Percentiles rank a stretch among this genome's conserved stretches.
These are phyloP conservation scores for Drosophila yooni DNA, from an alignment of 2,888 invertebrate genomes.

Conservation along the genomic window DNA sequence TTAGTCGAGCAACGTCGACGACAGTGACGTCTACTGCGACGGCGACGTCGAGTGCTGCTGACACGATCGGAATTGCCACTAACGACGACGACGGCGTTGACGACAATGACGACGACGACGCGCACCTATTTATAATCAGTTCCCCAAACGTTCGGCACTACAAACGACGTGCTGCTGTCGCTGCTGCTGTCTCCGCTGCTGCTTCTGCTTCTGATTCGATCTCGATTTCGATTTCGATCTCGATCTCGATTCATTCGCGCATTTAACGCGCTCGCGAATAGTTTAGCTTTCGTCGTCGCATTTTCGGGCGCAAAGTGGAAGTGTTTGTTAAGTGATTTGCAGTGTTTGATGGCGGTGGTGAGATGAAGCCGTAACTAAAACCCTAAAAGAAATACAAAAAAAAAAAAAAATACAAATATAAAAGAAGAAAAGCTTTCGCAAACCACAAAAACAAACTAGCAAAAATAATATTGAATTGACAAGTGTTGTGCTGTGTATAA, in stretches of 20 bases:
- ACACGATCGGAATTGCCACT: not conserved
- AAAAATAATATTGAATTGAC: not conserved
- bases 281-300: conserved; percentile 49
- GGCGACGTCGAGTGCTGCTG: conserved; percentile 3
- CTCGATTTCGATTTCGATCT: conserved; percentile 50
- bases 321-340: conserved; percentile 23
- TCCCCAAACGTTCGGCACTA: conserved; percentile 52
- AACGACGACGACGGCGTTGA: conserved; percentile 28
- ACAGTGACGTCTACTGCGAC: conserved; percentile 12
- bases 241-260: conserved; percentile 64
- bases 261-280: conserved; percentile 63
- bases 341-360: conserved; percentile 47
- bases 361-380: conserved; percentile 65
- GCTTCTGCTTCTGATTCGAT: conserved; percentile 47
- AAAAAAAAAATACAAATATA: conserved; percentile 19
- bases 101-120: conserved; percentile 32
- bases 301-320: conserved; percentile 12
- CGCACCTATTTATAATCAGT: conserved; percentile 75
- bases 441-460: not conserved
- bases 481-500: conserved; percentile 8
- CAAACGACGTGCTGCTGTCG: conserved; percentile 56
- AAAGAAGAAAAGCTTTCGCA: conserved; percentile 19
- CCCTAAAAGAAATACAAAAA: conserved; percentile 24
- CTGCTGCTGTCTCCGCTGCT: conserved; percentile 44
- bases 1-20: conserved; percentile 55